Evolutionary conservation across 2,888 invertebrate genomes (phyloP), one percentile per base, ranked within the genome.

Genomic region (Electrophaes corylata): DNA sequence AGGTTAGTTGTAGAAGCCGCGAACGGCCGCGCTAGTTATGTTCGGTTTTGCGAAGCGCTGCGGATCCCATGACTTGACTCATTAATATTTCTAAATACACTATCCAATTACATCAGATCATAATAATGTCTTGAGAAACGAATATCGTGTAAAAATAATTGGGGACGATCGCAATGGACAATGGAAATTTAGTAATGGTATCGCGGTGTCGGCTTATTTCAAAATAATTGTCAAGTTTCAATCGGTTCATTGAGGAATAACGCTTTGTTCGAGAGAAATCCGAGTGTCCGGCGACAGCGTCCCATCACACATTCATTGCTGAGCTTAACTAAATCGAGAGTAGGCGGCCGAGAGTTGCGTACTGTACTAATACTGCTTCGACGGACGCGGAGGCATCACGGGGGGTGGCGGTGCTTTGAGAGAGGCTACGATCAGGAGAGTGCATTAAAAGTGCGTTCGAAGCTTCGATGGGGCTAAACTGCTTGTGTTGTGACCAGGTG

Each of bases 401-500:
- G 91, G 90, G 91, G 90, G 91, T 90, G 91, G 90, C 91, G 91
- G 91, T 90, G 91, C 91, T 91, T 90, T 78, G 69, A 75, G 81
- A 80, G 86, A 87, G 90, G 90, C 90, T 88, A 86, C 88, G 90
- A 87, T 81, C 81, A 77, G 80, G 88, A 86, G 87, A 91, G 91
- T 91, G 91, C 91, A 91, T 91, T 91, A 90, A 88, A 86, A 84
- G 85, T 85, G 88, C 86, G 86, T 86, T 81, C 84, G 81, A 83
- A 86, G 87, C 88, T 83, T 84, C 88, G 78, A 80, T 72, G 87
- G 90, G 90, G 90, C 88, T 91, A 91, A 50, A 91, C 89, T 83
- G 88, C 89, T 90, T 89, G 86, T 91, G 88, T 91, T 89, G 89
- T 92, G 85, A 94, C 93, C 94, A 94, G 94, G 94, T 94, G 93